A percentile compares a stretch with the other conserved stretches of the same genome.
Conservation (phyloP, 2,797 vertebrate species). For the Garrulus glandarius region DNA sequence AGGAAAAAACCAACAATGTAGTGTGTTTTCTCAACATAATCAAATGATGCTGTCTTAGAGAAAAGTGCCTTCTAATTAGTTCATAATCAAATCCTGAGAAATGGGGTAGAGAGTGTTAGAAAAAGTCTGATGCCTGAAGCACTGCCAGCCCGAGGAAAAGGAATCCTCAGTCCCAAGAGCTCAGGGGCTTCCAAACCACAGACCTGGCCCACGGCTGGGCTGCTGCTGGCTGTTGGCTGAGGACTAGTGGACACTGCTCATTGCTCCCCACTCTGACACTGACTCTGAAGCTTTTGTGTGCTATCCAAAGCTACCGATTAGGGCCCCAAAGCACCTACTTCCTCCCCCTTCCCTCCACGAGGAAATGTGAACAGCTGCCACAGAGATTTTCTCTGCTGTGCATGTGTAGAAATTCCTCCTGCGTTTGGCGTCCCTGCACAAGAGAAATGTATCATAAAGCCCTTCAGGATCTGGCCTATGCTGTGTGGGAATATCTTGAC, state of each 20-base stretch:
- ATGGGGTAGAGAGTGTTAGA: neutral
- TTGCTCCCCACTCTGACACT: neutral
- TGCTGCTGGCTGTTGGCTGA: neutral
- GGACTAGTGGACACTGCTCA: neutral
- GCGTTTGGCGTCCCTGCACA: neutral
- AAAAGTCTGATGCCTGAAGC: neutral
- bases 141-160: neutral
- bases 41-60: neutral
- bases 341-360: neutral
- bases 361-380: conserved; percentile 2
- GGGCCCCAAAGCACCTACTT: neutral
- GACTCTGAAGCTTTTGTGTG: neutral
- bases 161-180: neutral
- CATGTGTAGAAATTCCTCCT: conserved; percentile 22
- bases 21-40: neutral
- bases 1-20: rapidly evolving
- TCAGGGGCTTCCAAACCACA: neutral
- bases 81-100: conserved; percentile 30
- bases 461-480: conserved; percentile 8
- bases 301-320: conserved; percentile 15
- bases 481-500: neutral
- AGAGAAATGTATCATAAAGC: neutral
- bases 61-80: conserved; percentile 16
- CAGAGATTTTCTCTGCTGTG: conserved; percentile 43
- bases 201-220: rapidly evolving